phyloP scores from a whole-genome alignment of 1,140 invertebrate species.

The Homarus americanus region DNA sequence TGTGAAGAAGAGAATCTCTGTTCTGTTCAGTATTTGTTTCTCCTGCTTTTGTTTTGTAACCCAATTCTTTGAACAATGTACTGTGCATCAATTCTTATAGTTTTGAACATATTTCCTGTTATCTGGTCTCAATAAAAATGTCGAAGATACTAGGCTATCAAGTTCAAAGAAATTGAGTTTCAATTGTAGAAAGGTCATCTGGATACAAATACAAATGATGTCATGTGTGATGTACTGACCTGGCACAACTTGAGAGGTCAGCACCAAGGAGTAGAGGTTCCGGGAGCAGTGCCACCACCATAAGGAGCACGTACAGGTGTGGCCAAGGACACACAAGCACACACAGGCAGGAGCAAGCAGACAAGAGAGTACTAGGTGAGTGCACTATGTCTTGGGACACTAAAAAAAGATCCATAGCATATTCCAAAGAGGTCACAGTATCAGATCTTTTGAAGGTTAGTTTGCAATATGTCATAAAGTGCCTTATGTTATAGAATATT shows the following conservation, averaged over 20 bases:
- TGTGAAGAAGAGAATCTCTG: not conserved
- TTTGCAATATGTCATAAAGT: not conserved
- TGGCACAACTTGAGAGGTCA: slow-evolving; percentile 53
- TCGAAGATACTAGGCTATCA: no score
- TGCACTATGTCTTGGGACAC: slow-evolving; percentile 58
- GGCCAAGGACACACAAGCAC: slow-evolving; percentile 66
- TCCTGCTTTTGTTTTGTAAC: not conserved
- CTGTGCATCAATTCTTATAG: not conserved
- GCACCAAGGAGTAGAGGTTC: slow-evolving; percentile 29
- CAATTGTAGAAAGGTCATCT: not conserved
- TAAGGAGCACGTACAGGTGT: slow-evolving; percentile 59
- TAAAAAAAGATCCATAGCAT: slow-evolving; percentile 27
- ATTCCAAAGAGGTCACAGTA: slow-evolving; percentile 33
- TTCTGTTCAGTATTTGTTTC: not conserved
- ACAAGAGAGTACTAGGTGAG: slow-evolving; percentile 66
- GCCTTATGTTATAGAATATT: not conserved
- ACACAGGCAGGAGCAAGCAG: slow-evolving; percentile 70
- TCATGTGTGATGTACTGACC: slow-evolving; percentile 54
- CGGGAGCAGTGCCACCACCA: slow-evolving; percentile 55
- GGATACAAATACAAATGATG: not conserved
- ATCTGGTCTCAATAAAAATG: no score
- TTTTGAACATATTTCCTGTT: no score
- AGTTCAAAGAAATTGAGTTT: not conserved
- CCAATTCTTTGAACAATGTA: not conserved
- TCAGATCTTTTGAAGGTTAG: slow-evolving; percentile 5